phyloP scores from a whole-genome alignment of 2,113 vertebrate genomes.

The Tilapia sparmanii region DNA sequence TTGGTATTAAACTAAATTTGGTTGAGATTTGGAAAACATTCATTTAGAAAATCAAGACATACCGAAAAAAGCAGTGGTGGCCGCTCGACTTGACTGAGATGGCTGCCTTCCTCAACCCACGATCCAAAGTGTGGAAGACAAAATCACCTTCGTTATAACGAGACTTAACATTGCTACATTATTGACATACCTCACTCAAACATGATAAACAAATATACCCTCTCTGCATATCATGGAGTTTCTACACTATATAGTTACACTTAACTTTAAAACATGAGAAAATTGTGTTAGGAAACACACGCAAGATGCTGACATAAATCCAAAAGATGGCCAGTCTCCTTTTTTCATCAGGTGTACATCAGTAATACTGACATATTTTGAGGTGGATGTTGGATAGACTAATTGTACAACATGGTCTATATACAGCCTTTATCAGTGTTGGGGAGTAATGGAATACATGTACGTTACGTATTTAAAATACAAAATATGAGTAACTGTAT shows the following conservation, averaged over 20 bases:
- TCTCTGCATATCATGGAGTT: neutral
- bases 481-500: too few species aligned
- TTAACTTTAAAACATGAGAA: neutral
- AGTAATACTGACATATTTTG: neutral
- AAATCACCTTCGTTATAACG: rapidly evolving
- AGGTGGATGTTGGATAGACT: neutral
- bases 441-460: neutral
- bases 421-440: neutral
- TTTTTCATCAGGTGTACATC: neutral
- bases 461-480: neutral
- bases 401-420: neutral
- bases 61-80: rapidly evolving
- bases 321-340: neutral
- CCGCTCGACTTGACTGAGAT: neutral
- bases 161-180: neutral
- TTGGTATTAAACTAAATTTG: neutral
- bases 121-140: neutral
- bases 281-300: neutral
- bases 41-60: neutral
- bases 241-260: neutral
- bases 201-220: neutral
- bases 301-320: neutral
- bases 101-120: neutral
- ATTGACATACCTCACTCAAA: neutral
- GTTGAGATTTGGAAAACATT: neutral